Evolutionary conservation across 1,140 invertebrate genomes (phyloP), one percentile per base, ranked within the genome.

Genomic region (Elysia chlorotica): DNA sequence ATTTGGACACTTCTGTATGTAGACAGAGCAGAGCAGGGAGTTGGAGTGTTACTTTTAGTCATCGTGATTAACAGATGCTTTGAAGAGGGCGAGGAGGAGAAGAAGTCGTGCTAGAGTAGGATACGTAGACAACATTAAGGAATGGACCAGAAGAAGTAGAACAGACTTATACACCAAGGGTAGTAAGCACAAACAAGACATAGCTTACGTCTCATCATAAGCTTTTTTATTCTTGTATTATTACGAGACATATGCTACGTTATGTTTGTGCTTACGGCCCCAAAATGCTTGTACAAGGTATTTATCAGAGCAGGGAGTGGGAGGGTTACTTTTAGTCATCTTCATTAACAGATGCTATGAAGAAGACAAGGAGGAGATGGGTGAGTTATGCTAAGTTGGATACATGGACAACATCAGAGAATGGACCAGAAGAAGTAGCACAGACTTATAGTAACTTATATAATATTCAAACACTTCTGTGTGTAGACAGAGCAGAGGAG

Each of bases 391-490:
- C 10, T 14, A 10, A 25, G 36, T 53, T 17, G 36, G 23, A 68
- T n/a, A 5, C 28, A 23, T 10, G 67, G 72, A 61, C 57, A 30
- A 25, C 14, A 61, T 21, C 19, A 21, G 57, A 30, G 28, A 61
- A n/a, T 17, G 28, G n/a, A n/a, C n/a, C n/a, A n/a, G n/a, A n/a
- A n/a, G n/a, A n/a, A n/a, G n/a, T n/a, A n/a, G n/a, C n/a, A n/a
- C n/a, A n/a, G n/a, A n/a, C n/a, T n/a, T n/a, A n/a, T n/a, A n/a
- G n/a, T n/a, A n/a, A n/a, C n/a, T n/a, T n/a, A n/a, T n/a, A n/a
- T n/a, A n/a, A 91, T 90, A 75, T 90, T 91, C 38, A 92, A 81
- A 92, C 92, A 92, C 83, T 91, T 91, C 92, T 93, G 82, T n/a
- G n/a, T n/a, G n/a, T n/a, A n/a, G n/a, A n/a, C 6, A 79, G 78